Percentiles rank a stretch among this genome's conserved stretches.
phyloP scores from a whole-genome alignment of 1,140 invertebrate genomes.

The Elysia chlorotica region DNA sequence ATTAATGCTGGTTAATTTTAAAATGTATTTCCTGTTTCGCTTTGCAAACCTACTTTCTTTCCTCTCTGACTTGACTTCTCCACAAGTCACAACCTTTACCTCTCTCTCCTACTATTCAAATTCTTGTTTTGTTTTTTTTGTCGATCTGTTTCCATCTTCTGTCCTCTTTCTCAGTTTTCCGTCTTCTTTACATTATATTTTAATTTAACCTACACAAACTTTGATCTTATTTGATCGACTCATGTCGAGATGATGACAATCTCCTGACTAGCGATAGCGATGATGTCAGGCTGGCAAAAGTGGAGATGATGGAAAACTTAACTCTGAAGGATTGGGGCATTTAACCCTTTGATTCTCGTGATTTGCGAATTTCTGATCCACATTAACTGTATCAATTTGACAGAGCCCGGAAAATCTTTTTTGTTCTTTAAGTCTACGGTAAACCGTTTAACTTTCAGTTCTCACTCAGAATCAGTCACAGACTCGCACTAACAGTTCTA shows the following conservation, averaged over 20 bases:
- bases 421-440: not conserved
- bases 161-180: not conserved
- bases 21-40: constrained; percentile 8
- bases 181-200: not conserved
- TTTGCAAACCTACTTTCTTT: constrained; percentile 7
- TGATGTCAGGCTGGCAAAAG: constrained; percentile 11
- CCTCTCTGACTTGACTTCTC: not conserved
- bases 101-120: not conserved
- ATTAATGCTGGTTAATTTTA: too few relatives aligned
- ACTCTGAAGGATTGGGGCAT: constrained; percentile 8
- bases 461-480: not conserved
- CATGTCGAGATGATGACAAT: constrained; percentile 20
- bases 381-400: not conserved
- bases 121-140: not conserved
- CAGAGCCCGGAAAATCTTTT: not conserved
- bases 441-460: not conserved
- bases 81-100: not conserved
- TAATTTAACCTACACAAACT: constrained; percentile 15
- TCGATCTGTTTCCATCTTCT: not conserved
- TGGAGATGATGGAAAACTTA: constrained; percentile 5
- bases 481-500: not conserved
- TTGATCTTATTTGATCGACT: constrained; percentile 27
- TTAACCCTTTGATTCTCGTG: constrained; percentile 13
- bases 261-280: constrained; percentile 2
- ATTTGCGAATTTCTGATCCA: not conserved